Base-by-base conservation (phyloP, 2,888 invertebrate genomes). In the Philaethria dido region DNA sequence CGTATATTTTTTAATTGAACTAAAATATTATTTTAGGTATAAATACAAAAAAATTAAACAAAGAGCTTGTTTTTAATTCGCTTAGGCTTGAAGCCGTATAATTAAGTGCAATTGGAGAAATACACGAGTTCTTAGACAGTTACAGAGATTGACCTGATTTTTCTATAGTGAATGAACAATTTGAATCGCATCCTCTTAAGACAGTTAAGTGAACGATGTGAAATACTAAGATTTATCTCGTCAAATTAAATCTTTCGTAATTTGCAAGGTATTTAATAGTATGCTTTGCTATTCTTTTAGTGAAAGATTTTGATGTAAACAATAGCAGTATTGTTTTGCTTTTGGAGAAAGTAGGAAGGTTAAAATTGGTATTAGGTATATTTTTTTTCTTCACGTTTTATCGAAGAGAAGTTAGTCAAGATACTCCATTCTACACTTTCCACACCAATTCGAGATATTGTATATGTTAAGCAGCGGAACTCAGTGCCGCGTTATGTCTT, bases 151-250 rank as follows among this genome's bases (percentile, higher is more conserved):
- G 42, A 42, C 22, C 42, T 39, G 42, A 22, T 42, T 57, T 39
- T 42, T 9, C n/a, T 25, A 16, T 16, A 14, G 33, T 33, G 33
- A 8, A 8, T 8, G 20, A n/a, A 36, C 16, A 18, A 18, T 16
- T 55, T 55, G 9, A 14, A 55, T 18, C 13, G 33, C 5, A 18
- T 33, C 29, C 29, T 33, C 11, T 33, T 16, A 45, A 16, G 6
- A 18, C 18, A 36, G 18, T 54, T 42, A 11, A 25, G 42, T 39
- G n/a, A 25, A 11, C 57, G 11, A 57, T 42, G 39, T 42, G 57
- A 57, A 42, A 20, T 39, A 42, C 42, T 42, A 57, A 42, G 25
- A 22, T 57, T 42, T 22, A 42, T 57, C 42, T 57, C n/a, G 42
- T 57, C 22, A 42, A 42, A 22, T 57, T 22, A 22, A 29, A 42